These are phyloP conservation scores for Eupeodes latifasciatus DNA, from an alignment of 2,888 invertebrate genomes.

Conservation along the genomic window DNA sequence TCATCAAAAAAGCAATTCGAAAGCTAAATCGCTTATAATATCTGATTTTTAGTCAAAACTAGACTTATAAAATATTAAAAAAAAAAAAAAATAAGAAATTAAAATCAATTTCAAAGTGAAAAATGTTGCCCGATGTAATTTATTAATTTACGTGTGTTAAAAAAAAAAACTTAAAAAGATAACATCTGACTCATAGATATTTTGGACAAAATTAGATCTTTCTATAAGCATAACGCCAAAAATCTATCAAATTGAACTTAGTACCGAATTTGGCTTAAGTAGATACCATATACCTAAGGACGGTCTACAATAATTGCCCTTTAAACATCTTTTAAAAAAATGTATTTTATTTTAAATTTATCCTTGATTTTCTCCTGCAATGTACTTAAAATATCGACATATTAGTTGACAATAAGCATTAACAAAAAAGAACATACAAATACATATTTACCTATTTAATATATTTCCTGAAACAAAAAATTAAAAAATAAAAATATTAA, in stretches of 20 bases:
- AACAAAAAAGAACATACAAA: slow-evolving; percentile 18
- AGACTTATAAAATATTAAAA: slow-evolving; percentile 38
- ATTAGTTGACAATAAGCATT: slow-evolving; percentile 72
- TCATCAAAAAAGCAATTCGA: slow-evolving; percentile 52
- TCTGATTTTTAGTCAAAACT: slow-evolving; percentile 27
- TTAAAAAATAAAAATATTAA: slow-evolving; percentile 1
- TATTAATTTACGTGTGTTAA: slow-evolving; percentile 47
- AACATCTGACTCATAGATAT: background rate
- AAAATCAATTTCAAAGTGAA: slow-evolving; percentile 46
- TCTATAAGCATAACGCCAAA: background rate
- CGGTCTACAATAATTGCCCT: background rate
- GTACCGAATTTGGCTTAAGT: background rate
- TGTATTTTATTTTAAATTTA: slow-evolving; percentile 24
- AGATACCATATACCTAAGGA: background rate
- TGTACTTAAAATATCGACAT: slow-evolving; percentile 65
- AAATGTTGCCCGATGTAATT: slow-evolving; percentile 68
- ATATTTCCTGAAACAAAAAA: slow-evolving; percentile 24
- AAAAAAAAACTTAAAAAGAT: background rate
- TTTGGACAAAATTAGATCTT: background rate
- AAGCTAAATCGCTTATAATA: slow-evolving; percentile 21
- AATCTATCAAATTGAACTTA: background rate
- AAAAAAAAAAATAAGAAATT: slow-evolving; percentile 32
- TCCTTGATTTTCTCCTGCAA: slow-evolving; percentile 57
- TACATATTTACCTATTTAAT: slow-evolving; percentile 16
- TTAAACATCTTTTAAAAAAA: background rate